A percentile compares a stretch with the other conserved stretches of the same genome.
phyloP scores from a whole-genome alignment of 2,113 vertebrate genomes.

The Chionomys nivalis region DNA sequence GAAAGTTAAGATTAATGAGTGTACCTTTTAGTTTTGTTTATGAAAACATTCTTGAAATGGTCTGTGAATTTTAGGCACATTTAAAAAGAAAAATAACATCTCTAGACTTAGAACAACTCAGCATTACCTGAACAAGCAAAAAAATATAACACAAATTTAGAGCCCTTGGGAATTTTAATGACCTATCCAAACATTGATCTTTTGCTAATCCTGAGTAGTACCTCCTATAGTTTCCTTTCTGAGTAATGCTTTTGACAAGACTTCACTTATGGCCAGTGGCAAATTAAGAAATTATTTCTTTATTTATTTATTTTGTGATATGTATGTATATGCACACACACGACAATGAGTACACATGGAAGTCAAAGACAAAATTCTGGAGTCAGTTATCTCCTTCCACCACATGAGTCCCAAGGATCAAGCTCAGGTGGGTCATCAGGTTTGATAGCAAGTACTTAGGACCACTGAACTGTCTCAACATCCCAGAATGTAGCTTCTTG shows the following conservation, averaged over 20 bases:
- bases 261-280: neutral
- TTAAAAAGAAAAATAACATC: neutral
- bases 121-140: neutral
- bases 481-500: neutral
- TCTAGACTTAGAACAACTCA: neutral
- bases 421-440: neutral
- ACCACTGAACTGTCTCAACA: neutral
- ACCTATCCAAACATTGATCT: neutral
- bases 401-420: neutral
- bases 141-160: slow-evolving; percentile 35
- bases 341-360: neutral
- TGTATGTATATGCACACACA: neutral
- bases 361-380: neutral
- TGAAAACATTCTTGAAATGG: slow-evolving; percentile 16
- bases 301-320: neutral
- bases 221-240: neutral
- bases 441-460: neutral
- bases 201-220: neutral
- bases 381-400: neutral
- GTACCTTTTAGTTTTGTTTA: neutral
- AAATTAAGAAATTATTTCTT: neutral
- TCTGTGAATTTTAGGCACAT: neutral
- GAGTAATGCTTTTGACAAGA: neutral
- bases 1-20: neutral
- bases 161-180: neutral